Percentiles rank a stretch among this genome's conserved stretches.
These are phyloP conservation scores for Lasiurus borealis DNA, from an alignment of 2,113 vertebrate genomes.

Conservation along the genomic window DNA sequence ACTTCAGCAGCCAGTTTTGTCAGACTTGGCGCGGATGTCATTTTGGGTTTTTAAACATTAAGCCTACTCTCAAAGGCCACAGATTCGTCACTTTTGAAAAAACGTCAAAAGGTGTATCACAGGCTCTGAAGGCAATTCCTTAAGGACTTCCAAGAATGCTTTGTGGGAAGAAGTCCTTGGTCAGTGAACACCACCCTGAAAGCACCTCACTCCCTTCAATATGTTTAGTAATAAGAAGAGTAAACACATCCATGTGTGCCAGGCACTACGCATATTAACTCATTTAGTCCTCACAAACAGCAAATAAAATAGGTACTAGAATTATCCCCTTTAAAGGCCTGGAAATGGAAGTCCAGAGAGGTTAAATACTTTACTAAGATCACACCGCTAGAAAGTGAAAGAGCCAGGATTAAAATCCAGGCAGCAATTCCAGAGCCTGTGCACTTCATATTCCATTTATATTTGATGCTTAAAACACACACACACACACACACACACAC, in stretches of 20 bases:
- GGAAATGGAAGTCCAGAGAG: conserved; percentile 8
- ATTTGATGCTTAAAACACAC: not conserved
- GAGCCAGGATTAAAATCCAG: not conserved
- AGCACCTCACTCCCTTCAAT: not conserved
- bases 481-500: too few species aligned
- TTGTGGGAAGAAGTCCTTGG: not conserved
- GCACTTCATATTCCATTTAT: not conserved
- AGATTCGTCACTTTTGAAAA: conserved; percentile 22
- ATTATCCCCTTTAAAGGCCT: not conserved
- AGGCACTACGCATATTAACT: not conserved
- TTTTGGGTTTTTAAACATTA: not conserved
- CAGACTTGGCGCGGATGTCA: conserved; percentile 14
- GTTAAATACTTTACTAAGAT: not conserved
- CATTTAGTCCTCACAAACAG: not conserved
- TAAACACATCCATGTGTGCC: not conserved
- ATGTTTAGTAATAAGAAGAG: not conserved
- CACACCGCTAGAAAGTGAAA: not conserved
- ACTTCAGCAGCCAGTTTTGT: not conserved
- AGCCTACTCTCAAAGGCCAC: not conserved
- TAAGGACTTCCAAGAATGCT: not conserved
- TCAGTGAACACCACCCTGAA: not conserved
- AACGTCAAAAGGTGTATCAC: not conserved
- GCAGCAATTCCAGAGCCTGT: not conserved
- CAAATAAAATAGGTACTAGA: not conserved
- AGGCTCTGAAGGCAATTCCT: not conserved